phyloP scores from a whole-genome alignment of 1,140 invertebrate genomes.

The Brachionus sp. region DNA sequence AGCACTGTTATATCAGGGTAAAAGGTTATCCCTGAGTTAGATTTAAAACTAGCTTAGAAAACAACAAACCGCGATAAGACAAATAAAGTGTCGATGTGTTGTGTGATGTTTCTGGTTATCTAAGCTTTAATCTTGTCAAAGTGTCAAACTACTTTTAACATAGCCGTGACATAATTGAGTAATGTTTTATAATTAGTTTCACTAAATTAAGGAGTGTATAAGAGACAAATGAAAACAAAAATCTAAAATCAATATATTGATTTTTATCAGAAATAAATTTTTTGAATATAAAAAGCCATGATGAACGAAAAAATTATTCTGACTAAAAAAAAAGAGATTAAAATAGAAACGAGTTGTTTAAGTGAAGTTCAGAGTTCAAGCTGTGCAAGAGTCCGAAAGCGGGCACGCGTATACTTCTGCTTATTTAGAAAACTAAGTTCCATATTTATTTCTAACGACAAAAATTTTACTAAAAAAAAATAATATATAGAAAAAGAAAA shows the following conservation, averaged over 20 bases:
- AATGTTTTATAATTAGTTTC: neutral
- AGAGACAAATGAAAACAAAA: neutral
- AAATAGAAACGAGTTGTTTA: neutral
- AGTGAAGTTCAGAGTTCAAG: neutral
- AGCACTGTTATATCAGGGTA: no score
- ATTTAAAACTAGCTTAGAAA: no score
- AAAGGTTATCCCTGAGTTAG: no score
- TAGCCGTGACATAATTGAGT: neutral
- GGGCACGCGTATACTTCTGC: neutral
- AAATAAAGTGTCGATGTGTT: no score
- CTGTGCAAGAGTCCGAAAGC: neutral
- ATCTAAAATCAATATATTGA: constrained; percentile 23
- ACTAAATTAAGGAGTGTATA: neutral
- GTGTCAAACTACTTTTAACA: neutral
- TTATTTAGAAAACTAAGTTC: neutral
- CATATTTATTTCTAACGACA: neutral
- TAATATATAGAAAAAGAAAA: neutral
- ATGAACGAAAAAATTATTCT: constrained; percentile 4
- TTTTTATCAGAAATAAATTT: neutral
- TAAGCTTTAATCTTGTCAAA: neutral
- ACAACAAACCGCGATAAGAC: no score
- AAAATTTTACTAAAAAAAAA: neutral
- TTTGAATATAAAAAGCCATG: neutral
- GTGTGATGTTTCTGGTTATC: no score
- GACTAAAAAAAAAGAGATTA: neutral